These are phyloP conservation scores for Coecobrya sp. DNA, from an alignment of 2,888 invertebrate species.

Conservation along the genomic window DNA sequence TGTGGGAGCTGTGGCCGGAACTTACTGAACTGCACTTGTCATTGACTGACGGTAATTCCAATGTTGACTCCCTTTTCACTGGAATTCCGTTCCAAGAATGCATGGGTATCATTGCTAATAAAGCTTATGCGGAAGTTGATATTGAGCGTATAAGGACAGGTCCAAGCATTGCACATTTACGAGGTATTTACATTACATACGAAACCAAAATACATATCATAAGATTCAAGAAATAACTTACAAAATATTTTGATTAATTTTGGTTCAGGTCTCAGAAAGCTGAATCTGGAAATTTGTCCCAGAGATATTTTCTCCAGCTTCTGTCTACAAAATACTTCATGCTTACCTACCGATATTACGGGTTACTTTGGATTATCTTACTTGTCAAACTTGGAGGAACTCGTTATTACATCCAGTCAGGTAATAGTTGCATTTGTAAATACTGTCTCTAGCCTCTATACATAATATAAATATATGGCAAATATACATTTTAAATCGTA, in stretches of 20 bases:
- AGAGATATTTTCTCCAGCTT: conserved; percentile 72
- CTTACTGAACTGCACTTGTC: conserved; percentile 75
- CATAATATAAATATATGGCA: too few species aligned
- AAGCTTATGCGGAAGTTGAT: conserved; percentile 77
- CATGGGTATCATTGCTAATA: conserved; percentile 39
- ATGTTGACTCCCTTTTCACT: conserved; percentile 79
- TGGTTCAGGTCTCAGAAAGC: conserved; percentile 71
- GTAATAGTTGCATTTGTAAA: conserved; percentile 50
- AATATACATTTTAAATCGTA: too few species aligned
- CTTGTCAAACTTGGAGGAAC: conserved; percentile 71
- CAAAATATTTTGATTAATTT: conserved; percentile 39
- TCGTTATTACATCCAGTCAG: conserved; percentile 73
- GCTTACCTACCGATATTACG: conserved; percentile 78
- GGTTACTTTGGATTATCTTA: conserved; percentile 80
- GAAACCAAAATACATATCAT: not conserved
- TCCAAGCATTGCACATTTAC: conserved; percentile 80
- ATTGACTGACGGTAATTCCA: conserved; percentile 74
- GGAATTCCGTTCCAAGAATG: conserved; percentile 77
- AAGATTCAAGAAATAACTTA: conserved; percentile 2
- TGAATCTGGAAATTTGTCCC: conserved; percentile 77
- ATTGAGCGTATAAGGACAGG: conserved; percentile 76
- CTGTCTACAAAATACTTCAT: conserved; percentile 73
- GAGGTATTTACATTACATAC: conserved; percentile 53
- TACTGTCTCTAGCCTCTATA: not conserved
- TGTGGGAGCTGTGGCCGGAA: conserved; percentile 81